These are phyloP conservation scores for Tachyglossus aculeatus DNA, from an alignment of 2,797 vertebrate species.

Conservation along the genomic window DNA sequence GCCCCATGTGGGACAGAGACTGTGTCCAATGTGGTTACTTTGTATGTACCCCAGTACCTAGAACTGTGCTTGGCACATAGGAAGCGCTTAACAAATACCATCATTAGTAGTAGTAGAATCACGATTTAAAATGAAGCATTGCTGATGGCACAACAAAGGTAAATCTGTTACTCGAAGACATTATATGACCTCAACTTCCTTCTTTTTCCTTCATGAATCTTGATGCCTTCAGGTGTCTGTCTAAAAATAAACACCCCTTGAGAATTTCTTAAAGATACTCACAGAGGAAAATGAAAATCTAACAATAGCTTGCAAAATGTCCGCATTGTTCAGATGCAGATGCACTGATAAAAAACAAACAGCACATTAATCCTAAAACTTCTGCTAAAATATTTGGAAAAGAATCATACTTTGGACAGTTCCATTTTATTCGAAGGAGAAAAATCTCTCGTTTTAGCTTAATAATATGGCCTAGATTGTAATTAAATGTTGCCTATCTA, in stretches of 20 bases:
- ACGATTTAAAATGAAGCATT: too few species aligned
- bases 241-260: neutral
- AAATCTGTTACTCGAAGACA: too few species aligned
- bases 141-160: too few species aligned
- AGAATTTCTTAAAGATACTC: constrained; percentile 3
- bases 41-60: too few species aligned
- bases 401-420: neutral
- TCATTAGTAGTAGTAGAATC: too few species aligned
- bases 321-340: neutral
- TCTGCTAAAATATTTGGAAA: constrained; percentile 10
- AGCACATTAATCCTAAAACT: constrained; percentile 20
- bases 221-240: neutral
- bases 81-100: too few species aligned
- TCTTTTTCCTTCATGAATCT: constrained; percentile 13
- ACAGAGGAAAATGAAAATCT: neutral
- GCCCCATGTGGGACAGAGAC: too few species aligned
- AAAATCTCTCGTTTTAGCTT: neutral
- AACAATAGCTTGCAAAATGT: neutral
- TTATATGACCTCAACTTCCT: too few species aligned
- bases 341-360: constrained; percentile 8
- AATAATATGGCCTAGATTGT: constrained; percentile 7
- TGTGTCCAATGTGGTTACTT: too few species aligned
- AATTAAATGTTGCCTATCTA: constrained; percentile 6
- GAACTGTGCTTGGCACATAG: too few species aligned
- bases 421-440: neutral